These are phyloP conservation scores for Pteronotus mesoamericanus DNA, from an alignment of 2,797 vertebrate genomes.

Conservation along the genomic window DNA sequence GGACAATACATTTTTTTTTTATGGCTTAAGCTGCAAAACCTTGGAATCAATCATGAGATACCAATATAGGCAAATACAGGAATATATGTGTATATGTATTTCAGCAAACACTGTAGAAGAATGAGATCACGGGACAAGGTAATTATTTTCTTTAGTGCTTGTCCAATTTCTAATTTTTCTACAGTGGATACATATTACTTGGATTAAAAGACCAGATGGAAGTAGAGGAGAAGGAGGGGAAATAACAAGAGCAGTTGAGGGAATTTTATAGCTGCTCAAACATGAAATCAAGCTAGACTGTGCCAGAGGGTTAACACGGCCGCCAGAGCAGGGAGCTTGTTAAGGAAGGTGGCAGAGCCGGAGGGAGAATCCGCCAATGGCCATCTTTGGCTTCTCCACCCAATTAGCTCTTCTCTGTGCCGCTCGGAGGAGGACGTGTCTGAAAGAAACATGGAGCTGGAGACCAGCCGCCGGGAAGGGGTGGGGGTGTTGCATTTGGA, in stretches of 20 bases:
- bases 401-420: constrained; percentile 62
- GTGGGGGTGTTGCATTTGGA: constrained; percentile 65
- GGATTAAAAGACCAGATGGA: background rate
- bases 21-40: background rate
- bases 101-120: background rate
- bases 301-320: background rate
- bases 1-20: background rate
- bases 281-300: background rate
- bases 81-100: fast-evolving
- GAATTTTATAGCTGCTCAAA: background rate
- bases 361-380: constrained; percentile 65
- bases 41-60: background rate
- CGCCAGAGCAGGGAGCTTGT: constrained; percentile 59
- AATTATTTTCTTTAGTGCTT: background rate
- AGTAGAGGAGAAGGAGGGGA: background rate
- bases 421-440: background rate
- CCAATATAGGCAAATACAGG: background rate
- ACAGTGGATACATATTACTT: background rate
- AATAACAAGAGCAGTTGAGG: background rate
- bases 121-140: background rate
- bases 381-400: constrained; percentile 61
- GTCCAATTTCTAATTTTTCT: background rate
- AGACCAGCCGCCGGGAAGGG: background rate
- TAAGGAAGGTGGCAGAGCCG: constrained; percentile 65
- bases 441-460: constrained; percentile 43